Conservation (phyloP, 2,888 invertebrate genomes). For the Masnerella sp. region DNA sequence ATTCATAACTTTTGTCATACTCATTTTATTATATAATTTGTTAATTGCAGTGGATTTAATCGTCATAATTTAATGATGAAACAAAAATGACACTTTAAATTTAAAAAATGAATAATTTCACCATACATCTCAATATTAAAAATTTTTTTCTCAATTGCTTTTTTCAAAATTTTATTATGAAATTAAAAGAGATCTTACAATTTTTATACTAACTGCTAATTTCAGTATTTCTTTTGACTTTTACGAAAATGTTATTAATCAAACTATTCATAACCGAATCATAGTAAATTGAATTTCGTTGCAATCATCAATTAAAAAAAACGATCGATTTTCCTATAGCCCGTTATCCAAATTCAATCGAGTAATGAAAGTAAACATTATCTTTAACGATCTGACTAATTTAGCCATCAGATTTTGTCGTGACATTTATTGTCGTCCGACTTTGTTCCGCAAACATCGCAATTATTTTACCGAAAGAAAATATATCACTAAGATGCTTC, state of each 20-base stretch:
- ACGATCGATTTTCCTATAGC: constrained; percentile 20
- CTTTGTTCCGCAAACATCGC: not conserved
- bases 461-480: not conserved
- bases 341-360: constrained; percentile 17
- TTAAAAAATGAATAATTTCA: too few species aligned
- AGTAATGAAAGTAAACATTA: constrained; percentile 29
- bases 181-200: too few species aligned
- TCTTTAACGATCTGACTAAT: constrained; percentile 18
- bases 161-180: too few species aligned
- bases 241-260: constrained; percentile 1
- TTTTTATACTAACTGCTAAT: not conserved
- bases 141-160: too few species aligned
- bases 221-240: constrained; percentile 7
- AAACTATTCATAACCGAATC: not conserved
- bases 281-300: constrained; percentile 18
- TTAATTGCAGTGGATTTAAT: too few species aligned
- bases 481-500: not conserved
- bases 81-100: too few species aligned
- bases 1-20: too few species aligned
- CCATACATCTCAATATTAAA: too few species aligned
- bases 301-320: constrained; percentile 38
- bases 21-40: too few species aligned
- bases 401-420: constrained; percentile 8
- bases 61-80: too few species aligned
- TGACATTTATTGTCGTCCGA: constrained; percentile 1